phyloP scores from a whole-genome alignment of 53 echinoderm and acorn worm species.

The Stichopus horrens region DNA sequence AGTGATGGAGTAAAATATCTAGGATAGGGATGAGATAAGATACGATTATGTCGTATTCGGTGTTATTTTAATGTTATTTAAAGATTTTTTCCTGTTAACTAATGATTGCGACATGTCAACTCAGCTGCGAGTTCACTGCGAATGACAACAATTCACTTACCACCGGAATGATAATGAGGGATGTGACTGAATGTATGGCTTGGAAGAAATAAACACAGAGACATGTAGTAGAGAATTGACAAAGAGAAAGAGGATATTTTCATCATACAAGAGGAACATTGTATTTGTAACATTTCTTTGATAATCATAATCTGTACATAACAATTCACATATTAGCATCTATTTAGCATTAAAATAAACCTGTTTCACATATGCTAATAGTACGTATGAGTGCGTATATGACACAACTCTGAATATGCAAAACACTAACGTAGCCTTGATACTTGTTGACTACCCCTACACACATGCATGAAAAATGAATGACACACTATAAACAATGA shows the following conservation, averaged over 20 bases:
- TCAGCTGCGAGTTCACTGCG: no score
- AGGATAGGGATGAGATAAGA: no score
- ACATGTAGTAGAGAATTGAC: no score
- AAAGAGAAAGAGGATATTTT: not conserved
- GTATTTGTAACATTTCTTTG: constrained; percentile 46
- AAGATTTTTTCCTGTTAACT: no score
- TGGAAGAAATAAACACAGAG: no score
- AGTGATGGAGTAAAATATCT: no score
- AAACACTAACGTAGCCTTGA: constrained; percentile 36
- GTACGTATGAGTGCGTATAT: constrained; percentile 36
- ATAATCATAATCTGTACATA: constrained; percentile 42
- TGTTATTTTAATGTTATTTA: no score
- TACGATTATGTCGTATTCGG: no score
- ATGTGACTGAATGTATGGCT: no score
- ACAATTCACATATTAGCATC: constrained; percentile 46
- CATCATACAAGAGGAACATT: constrained; percentile 45
- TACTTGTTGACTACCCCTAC: constrained; percentile 1
- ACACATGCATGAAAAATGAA: constrained; percentile 3
- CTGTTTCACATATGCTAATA: constrained; percentile 45
- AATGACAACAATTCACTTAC: no score
- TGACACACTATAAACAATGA: not conserved
- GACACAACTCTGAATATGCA: constrained; percentile 46
- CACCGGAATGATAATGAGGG: no score
- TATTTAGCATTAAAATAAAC: constrained; percentile 46
- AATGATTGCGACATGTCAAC: no score